Conservation (phyloP, 2,797 vertebrate genomes). For the Peromyscus aztecus region DNA sequence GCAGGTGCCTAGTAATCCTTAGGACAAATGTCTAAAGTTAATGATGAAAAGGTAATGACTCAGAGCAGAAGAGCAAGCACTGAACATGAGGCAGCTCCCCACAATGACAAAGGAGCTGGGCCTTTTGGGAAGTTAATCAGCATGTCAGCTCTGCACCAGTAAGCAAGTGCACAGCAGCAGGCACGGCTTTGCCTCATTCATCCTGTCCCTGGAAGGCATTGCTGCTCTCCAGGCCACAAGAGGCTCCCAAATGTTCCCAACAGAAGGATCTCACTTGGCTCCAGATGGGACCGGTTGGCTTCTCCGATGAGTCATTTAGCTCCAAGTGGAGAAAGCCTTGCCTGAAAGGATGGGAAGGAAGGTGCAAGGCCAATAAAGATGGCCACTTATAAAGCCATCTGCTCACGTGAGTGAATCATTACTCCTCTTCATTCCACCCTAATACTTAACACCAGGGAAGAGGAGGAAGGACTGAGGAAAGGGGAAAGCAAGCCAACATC, state of each 20-base stretch:
- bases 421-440: neutral
- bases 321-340: neutral
- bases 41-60: neutral
- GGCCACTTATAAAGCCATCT: conserved; percentile 19
- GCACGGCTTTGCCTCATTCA: neutral
- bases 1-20: neutral
- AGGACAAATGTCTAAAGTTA: neutral
- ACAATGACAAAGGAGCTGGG: neutral
- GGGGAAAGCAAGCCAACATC: neutral
- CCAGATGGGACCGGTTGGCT: neutral
- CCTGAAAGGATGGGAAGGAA: neutral
- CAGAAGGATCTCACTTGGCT: neutral
- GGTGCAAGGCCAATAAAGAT: neutral
- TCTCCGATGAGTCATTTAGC: conserved; percentile 51
- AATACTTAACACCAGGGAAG: neutral
- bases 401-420: neutral
- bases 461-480: neutral
- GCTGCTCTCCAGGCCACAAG: neutral
- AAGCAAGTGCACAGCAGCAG: neutral
- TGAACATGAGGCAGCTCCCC: neutral
- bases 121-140: neutral
- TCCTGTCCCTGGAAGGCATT: neutral
- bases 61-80: neutral
- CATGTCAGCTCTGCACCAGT: neutral
- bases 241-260: neutral